Percentiles rank a stretch among this genome's conserved stretches.
Conservation (phyloP, 2,888 invertebrate genomes). For the Sericinus montela region DNA sequence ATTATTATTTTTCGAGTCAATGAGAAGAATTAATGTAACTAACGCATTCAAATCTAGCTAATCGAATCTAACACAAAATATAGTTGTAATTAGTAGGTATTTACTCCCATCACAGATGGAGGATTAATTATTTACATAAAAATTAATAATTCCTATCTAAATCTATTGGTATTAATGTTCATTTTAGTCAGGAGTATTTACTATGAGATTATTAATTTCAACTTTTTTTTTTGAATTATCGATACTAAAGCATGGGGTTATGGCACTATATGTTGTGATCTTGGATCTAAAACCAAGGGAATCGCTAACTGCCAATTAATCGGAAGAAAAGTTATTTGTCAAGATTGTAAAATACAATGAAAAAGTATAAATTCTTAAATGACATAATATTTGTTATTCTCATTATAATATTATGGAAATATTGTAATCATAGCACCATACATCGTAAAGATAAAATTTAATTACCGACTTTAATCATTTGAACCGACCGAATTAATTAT, state of each 20-base stretch:
- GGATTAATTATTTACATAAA: slow-evolving; percentile 20
- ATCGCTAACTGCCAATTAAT: slow-evolving; percentile 2
- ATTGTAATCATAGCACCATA: no score
- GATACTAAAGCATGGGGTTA: slow-evolving; percentile 12
- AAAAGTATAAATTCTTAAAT: neutral
- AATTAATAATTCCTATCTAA: slow-evolving; percentile 17
- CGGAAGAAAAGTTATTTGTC: no score
- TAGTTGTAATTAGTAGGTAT: neutral
- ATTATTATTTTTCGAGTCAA: neutral
- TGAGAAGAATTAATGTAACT: slow-evolving; percentile 1
- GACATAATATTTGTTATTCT: neutral
- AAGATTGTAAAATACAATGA: no score
- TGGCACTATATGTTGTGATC: slow-evolving; percentile 18
- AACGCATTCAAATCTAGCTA: no score
- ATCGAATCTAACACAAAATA: slow-evolving; percentile 1
- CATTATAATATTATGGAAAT: no score
- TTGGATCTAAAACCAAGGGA: slow-evolving; percentile 4
- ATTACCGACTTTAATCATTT: no score
- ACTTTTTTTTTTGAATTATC: neutral
- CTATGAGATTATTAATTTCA: neutral
- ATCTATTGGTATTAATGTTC: slow-evolving; percentile 19
- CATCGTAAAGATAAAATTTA: no score
- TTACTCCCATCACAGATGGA: slow-evolving; percentile 23
- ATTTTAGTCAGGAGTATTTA: slow-evolving; percentile 6
- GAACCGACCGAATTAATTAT: no score